A percentile compares a stretch with the other conserved stretches of the same genome.
Conservation (phyloP, 2,888 invertebrate species). For the Andrena fulva region DNA sequence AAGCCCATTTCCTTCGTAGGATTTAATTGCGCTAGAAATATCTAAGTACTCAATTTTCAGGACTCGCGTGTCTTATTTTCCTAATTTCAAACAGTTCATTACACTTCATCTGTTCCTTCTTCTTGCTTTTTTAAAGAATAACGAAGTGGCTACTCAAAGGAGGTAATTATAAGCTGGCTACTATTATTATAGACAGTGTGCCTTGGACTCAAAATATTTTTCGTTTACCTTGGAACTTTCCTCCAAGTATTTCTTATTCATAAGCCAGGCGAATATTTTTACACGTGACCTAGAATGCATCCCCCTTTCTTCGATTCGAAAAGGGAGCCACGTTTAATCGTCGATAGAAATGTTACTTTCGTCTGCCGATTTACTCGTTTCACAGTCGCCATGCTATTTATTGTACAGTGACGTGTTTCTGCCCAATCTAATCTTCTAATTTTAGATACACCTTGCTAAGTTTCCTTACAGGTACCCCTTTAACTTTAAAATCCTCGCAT, state of each 20-base stretch:
- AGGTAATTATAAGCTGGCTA: background rate
- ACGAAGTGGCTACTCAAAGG: background rate
- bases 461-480: too few relatives aligned
- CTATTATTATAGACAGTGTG: background rate
- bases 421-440: background rate
- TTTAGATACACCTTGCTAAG: too few relatives aligned
- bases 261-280: slow-evolving; percentile 57
- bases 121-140: background rate
- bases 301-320: background rate
- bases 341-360: background rate
- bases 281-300: slow-evolving; percentile 25
- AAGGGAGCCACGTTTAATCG: slow-evolving; percentile 4
- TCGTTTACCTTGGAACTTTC: slow-evolving; percentile 1
- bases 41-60: too few relatives aligned
- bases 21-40: too few relatives aligned
- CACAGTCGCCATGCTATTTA: background rate
- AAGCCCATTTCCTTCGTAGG: too few relatives aligned
- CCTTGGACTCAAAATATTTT: slow-evolving; percentile 2
- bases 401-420: background rate
- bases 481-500: too few relatives aligned
- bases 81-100: too few relatives aligned
- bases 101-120: too few relatives aligned
- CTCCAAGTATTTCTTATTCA: slow-evolving; percentile 50
- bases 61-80: too few relatives aligned
- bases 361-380: background rate